Percentiles rank a stretch among this genome's conserved stretches.
phyloP scores from a whole-genome alignment of 1,140 invertebrate genomes.

The Ctenoplectra terminalis region DNA sequence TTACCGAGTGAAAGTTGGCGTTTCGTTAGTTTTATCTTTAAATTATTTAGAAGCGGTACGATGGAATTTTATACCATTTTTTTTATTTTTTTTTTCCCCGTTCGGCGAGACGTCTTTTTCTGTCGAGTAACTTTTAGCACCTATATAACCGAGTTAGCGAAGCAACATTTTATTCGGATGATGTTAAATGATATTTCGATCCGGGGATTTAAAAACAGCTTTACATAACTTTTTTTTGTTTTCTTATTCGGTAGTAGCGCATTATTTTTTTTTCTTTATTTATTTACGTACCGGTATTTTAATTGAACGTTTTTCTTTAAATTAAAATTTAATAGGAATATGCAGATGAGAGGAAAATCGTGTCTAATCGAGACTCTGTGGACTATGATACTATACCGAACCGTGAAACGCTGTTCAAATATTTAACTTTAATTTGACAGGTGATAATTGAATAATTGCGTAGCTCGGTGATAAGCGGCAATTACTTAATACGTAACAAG shows the following conservation, averaged over 20 bases:
- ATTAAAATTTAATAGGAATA: too few species aligned
- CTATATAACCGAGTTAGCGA: neutral
- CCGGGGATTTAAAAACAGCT: too few species aligned
- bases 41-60: neutral
- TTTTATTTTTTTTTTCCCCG: too few species aligned
- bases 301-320: too few species aligned
- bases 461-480: neutral
- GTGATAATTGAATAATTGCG: constrained; percentile 1
- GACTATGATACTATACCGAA: too few species aligned
- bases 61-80: neutral
- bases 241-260: too few species aligned
- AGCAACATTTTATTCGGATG: neutral
- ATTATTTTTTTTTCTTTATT: too few species aligned
- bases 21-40: neutral
- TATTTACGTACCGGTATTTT: too few species aligned
- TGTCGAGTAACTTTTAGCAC: neutral
- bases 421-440: neutral
- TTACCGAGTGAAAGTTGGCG: neutral
- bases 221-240: too few species aligned
- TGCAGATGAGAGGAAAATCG: too few species aligned
- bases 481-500: neutral
- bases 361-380: too few species aligned
- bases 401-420: neutral
- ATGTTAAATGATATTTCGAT: neutral
- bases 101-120: neutral